These are phyloP conservation scores for Zeus faber DNA, from an alignment of 2,113 vertebrate species.

Conservation along the genomic window DNA sequence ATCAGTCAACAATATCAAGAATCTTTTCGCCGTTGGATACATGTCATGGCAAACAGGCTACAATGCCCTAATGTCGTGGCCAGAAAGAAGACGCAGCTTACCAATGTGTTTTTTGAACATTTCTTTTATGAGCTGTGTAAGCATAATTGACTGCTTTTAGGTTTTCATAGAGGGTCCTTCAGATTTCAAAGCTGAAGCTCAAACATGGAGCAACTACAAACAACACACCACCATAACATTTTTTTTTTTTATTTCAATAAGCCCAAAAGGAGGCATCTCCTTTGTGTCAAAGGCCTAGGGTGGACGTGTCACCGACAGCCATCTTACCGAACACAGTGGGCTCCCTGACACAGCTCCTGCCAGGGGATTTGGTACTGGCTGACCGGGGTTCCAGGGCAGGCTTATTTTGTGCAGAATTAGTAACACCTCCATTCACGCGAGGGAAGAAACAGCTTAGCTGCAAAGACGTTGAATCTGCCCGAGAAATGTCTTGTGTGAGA, in stretches of 20 bases:
- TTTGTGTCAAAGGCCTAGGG: conserved; percentile 25
- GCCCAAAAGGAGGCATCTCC: conserved; percentile 9
- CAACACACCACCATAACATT: conserved; percentile 17
- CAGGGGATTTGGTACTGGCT: conserved; percentile 9
- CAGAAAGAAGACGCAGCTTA: no score
- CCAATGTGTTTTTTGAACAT: no score
- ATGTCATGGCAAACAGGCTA: conserved; percentile 5
- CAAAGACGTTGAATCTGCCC: conserved; percentile 13
- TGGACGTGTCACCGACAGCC: conserved; percentile 4
- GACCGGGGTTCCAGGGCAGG: neutral
- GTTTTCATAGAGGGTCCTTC: conserved; percentile 18
- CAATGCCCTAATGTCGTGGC: neutral
- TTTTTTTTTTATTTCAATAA: conserved; percentile 18
- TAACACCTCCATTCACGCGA: neutral
- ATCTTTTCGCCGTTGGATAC: no score
- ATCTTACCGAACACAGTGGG: conserved; percentile 3
- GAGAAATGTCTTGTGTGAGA: conserved; percentile 1
- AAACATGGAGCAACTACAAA: conserved; percentile 21
- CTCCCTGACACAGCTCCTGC: conserved; percentile 11
- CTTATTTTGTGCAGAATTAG: conserved; percentile 5
- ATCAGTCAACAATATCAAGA: conserved; percentile 22
- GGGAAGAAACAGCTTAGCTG: conserved; percentile 9
- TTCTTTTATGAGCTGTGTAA: conserved; percentile 6
- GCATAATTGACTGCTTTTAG: conserved; percentile 24
- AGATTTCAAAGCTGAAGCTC: conserved; percentile 21